phyloP scores from a whole-genome alignment of 1,140 invertebrate genomes.

The Nomia melanderi region DNA sequence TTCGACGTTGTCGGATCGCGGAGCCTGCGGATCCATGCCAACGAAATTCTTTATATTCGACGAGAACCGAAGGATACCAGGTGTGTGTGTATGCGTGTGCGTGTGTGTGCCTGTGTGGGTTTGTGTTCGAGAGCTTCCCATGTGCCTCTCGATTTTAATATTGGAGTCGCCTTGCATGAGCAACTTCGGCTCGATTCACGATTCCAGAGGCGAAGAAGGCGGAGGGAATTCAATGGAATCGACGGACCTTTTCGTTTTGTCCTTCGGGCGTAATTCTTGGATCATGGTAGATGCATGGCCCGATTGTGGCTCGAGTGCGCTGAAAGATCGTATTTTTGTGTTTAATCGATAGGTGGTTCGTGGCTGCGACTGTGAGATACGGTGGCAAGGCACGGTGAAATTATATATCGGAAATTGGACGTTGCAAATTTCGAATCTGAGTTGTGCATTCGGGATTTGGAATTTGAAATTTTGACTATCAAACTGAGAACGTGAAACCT shows the following conservation, averaged over 20 bases:
- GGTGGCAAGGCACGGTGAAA: not conserved
- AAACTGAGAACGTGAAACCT: too few species aligned
- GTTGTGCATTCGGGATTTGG: too few species aligned
- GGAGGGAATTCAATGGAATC: constrained; percentile 11
- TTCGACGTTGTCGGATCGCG: constrained; percentile 31
- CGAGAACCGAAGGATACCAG: constrained; percentile 26
- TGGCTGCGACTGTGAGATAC: not conserved
- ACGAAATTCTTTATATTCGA: constrained; percentile 22
- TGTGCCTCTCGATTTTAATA: constrained; percentile 1
- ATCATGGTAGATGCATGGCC: not conserved
- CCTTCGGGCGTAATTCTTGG: constrained; percentile 5
- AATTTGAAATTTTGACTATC: too few species aligned
- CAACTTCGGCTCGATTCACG: not conserved
- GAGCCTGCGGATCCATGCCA: constrained; percentile 32
- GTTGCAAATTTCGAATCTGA: not conserved
- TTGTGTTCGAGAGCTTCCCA: too few species aligned
- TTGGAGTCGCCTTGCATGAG: not conserved
- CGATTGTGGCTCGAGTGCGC: not conserved
- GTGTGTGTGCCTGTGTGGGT: not conserved
- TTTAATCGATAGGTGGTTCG: not conserved
- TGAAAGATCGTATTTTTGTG: not conserved
- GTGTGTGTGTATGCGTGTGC: not conserved
- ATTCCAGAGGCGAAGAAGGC: not conserved
- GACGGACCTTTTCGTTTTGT: constrained; percentile 2
- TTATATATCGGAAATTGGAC: not conserved